These are phyloP conservation scores for Meganola albula DNA, from an alignment of 2,888 invertebrate species.

Conservation along the genomic window DNA sequence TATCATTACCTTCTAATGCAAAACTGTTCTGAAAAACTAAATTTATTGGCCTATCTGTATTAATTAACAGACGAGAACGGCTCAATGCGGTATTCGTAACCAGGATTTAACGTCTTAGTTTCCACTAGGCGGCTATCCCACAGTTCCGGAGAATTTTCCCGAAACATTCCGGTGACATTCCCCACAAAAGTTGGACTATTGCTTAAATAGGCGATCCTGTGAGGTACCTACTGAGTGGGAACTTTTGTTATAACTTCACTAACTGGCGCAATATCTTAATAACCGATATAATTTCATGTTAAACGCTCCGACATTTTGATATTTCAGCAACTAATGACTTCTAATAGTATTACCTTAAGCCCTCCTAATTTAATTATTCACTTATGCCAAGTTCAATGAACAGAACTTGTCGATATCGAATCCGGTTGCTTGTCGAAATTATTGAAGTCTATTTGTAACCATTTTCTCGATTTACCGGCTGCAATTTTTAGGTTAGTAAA, in stretches of 20 bases:
- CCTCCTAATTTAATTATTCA: constrained; percentile 29
- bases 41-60: constrained; percentile 55
- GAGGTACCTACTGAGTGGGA: constrained; percentile 15
- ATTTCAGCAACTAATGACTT: constrained; percentile 13
- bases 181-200: constrained; percentile 49
- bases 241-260: constrained; percentile 11
- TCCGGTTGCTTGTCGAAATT: constrained; percentile 8
- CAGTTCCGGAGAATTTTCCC: constrained; percentile 55
- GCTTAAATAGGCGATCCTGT: constrained; percentile 38
- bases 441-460: constrained; percentile 14
- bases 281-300: background rate
- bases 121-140: constrained; percentile 42
- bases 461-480: background rate
- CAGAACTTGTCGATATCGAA: constrained; percentile 20
- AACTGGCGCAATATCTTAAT: constrained; percentile 2
- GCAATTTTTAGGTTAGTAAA: background rate
- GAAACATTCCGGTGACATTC: constrained; percentile 65
- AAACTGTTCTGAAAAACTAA: constrained; percentile 41
- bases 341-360: constrained; percentile 27
- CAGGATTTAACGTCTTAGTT: constrained; percentile 69
- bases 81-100: constrained; percentile 59
- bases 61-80: constrained; percentile 57
- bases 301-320: constrained; percentile 7
- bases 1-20: constrained; percentile 21
- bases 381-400: constrained; percentile 25